phyloP scores from a whole-genome alignment of 2,888 invertebrate species.

The Tanaodytes sp. region DNA sequence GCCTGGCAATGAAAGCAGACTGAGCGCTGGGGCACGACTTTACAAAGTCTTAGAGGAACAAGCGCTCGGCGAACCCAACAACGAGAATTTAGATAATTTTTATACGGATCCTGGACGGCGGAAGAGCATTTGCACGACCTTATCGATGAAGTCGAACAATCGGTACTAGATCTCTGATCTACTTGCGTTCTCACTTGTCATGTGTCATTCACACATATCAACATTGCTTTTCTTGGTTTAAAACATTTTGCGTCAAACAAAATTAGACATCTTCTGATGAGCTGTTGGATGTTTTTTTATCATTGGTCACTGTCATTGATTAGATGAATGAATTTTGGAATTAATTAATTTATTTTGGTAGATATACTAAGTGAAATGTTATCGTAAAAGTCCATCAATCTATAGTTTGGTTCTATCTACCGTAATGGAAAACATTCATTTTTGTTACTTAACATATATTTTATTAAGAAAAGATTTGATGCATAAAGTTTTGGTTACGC shows the following conservation, averaged over 20 bases:
- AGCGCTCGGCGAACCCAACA: slow-evolving; percentile 67
- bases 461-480: no score
- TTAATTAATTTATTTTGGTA: neutral
- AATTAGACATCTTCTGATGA: no score
- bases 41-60: slow-evolving; percentile 71
- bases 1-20: slow-evolving; percentile 62
- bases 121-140: slow-evolving; percentile 62
- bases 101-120: slow-evolving; percentile 61
- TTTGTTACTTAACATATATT: no score
- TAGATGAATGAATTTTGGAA: neutral
- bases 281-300: neutral
- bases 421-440: no score
- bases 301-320: neutral
- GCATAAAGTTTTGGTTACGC: no score
- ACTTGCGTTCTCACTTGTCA: slow-evolving; percentile 25
- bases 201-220: slow-evolving; percentile 28
- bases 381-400: no score
- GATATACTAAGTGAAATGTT: no score
- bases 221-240: slow-evolving; percentile 27
- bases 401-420: no score
- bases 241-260: slow-evolving; percentile 1
- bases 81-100: slow-evolving; percentile 64
- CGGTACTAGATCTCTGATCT: slow-evolving; percentile 56
- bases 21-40: slow-evolving; percentile 68
- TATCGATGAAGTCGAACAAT: slow-evolving; percentile 64